Base-by-base conservation (phyloP, 1,140 invertebrate genomes). In the Mya arenaria region DNA sequence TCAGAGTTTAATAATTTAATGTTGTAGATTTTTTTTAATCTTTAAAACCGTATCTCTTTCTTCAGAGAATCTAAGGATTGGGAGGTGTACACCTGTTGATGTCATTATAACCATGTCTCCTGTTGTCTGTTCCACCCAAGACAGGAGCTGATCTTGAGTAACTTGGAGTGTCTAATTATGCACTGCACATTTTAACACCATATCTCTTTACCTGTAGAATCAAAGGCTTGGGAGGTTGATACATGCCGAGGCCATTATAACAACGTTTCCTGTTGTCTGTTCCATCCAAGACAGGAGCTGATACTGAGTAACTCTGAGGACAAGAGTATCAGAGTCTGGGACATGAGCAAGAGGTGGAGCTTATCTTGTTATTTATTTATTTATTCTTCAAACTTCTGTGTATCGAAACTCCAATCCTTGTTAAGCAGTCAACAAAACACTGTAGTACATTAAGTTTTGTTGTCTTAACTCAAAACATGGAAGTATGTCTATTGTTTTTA, bases 81-180 rank as follows among this genome's bases (percentile, higher is more conserved):
- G 99, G 99, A 99, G 93, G 97, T 99, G 28, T 99, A 99, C 90
- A 98, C 98, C 0, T 99, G 98, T 88, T 95, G 99, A 62, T 99
- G 99, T 0, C 99, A 99, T 93, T 99, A 99, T 93, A 99, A 99
- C 93, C 99, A 99, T 93, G 98, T 99, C 0, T 99, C 98, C 0
- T 99, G 98, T 91, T 98, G 98, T 1, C 92, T 99, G 8, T 99
- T 99, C 93, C 99, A 99, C 94, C 98, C 99, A 0, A 94, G 97
- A 23, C 97, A 99, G 93, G 99, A 99, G 90, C 93, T 99, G 8
- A 99, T 99, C 48, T 52, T 52, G 17, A 52, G n/a, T n/a, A n/a
- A n/a, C n/a, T n/a, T n/a, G n/a, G 10, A 44, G 19, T 10, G 41
- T 44, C 41, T 44, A 44, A 44, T 19, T 44, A 10, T 19, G 10